Conservation (phyloP, 1,140 invertebrate genomes). For the Zaprionus kolodkinae region DNA sequence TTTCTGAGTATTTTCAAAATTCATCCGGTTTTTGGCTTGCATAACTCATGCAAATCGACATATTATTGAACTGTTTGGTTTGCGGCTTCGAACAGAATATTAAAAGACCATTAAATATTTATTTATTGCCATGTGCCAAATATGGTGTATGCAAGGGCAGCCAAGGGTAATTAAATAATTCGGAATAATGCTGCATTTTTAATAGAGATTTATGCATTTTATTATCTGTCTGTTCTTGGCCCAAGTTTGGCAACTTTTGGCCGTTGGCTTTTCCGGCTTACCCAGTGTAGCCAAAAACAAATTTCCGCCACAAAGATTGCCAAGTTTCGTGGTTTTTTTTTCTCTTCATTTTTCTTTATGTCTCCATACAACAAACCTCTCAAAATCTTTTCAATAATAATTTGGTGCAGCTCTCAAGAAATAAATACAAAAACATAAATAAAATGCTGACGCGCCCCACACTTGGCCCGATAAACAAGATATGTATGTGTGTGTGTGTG, state of each 20-base stretch:
- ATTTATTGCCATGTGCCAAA: conserved; percentile 7
- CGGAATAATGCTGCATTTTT: conserved; percentile 29
- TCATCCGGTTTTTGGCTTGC: neutral
- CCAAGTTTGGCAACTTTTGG: conserved; percentile 38
- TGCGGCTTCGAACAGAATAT: neutral
- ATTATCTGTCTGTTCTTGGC: neutral
- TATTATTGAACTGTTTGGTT: neutral
- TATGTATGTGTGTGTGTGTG: conserved; percentile 3
- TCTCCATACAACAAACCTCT: conserved; percentile 40
- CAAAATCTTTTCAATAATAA: conserved; percentile 79
- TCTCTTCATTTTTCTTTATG: neutral
- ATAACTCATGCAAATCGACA: neutral
- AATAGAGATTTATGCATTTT: conserved; percentile 28
- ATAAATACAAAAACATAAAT: conserved; percentile 73
- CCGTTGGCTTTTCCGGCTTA: conserved; percentile 45
- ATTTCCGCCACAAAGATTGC: conserved; percentile 57
- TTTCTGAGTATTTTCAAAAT: neutral
- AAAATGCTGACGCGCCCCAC: conserved; percentile 63
- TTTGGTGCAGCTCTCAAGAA: conserved; percentile 49
- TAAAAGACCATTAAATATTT: conserved; percentile 36
- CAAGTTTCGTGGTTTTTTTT: conserved; percentile 38
- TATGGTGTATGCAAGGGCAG: neutral
- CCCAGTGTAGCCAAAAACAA: conserved; percentile 49
- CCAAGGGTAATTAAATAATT: conserved; percentile 52
- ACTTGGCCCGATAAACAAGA: conserved; percentile 52